phyloP scores from a whole-genome alignment of 2,888 invertebrate species.

The Cryptophagus acutangulus region DNA sequence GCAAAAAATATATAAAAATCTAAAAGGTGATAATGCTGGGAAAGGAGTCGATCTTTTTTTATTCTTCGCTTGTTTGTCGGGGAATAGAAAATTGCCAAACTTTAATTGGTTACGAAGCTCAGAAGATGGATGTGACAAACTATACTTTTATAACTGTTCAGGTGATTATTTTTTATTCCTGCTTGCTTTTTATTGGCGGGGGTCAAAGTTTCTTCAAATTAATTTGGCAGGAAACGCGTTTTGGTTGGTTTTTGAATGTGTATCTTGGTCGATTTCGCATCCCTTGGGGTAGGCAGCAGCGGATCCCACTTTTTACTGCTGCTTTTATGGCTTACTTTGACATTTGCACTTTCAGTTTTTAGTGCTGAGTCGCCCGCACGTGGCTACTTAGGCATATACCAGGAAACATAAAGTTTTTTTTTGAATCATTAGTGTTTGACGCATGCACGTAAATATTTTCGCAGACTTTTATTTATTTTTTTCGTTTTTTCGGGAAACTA shows the following conservation, averaged over 20 bases:
- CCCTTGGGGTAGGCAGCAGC: conserved; percentile 5
- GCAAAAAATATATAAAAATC: neutral
- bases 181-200: too few relatives aligned
- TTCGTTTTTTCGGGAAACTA: too few relatives aligned
- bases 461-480: neutral
- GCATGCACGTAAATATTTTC: conserved; percentile 1
- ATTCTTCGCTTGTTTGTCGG: conserved; percentile 14
- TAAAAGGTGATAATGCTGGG: neutral
- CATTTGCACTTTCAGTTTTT: conserved; percentile 30
- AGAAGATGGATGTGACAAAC: conserved; percentile 6
- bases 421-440: conserved; percentile 13
- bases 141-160: conserved; percentile 1
- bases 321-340: conserved; percentile 27
- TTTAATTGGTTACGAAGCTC: conserved; percentile 32
- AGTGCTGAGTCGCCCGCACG: conserved; percentile 21
- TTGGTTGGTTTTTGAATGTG: too few relatives aligned
- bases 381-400: conserved; percentile 17
- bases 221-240: too few relatives aligned
- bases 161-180: neutral
- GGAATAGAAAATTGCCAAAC: conserved; percentile 36
- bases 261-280: too few relatives aligned
- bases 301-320: conserved; percentile 26
- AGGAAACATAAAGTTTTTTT: conserved; percentile 14
- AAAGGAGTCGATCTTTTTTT: too few relatives aligned
- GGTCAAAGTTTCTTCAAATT: neutral